Conservation (phyloP, 2,888 invertebrate species). For the Synergus japonicus region DNA sequence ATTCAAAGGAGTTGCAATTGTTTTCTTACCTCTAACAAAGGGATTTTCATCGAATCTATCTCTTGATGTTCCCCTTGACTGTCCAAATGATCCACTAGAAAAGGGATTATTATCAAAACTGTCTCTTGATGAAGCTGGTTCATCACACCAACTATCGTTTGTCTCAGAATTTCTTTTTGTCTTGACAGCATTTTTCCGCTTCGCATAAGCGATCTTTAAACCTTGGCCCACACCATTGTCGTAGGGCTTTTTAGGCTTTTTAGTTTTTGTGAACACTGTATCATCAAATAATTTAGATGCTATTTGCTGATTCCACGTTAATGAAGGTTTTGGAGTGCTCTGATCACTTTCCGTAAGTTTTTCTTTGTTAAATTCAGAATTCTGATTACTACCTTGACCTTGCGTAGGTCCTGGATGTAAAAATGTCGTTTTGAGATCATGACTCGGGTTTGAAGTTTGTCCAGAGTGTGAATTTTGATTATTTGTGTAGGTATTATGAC, state of each 20-base stretch:
- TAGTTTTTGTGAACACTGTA: constrained; percentile 11
- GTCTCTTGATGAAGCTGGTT: not conserved
- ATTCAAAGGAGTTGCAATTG: too few relatives aligned
- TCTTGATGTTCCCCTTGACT: not conserved
- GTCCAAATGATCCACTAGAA: not conserved
- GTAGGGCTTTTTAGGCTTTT: not conserved
- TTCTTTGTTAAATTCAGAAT: constrained; percentile 54
- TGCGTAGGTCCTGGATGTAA: constrained; percentile 79
- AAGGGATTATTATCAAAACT: constrained; percentile 1
- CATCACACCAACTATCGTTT: not conserved
- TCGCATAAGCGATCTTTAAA: not conserved
- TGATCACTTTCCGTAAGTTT: constrained; percentile 47
- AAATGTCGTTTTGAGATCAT: constrained; percentile 81
- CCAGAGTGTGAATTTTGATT: constrained; percentile 94
- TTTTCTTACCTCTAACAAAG: not conserved
- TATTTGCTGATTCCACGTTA: constrained; percentile 12
- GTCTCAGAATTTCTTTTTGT: not conserved
- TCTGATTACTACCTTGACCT: constrained; percentile 60
- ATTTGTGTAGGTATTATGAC: constrained; percentile 84
- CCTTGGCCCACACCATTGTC: constrained; percentile 19
- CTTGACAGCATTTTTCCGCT: not conserved
- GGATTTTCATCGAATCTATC: not conserved
- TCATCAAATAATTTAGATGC: constrained; percentile 11
- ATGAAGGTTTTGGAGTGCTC: constrained; percentile 55
- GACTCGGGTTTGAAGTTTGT: constrained; percentile 88